Base-by-base conservation (phyloP, 2,113 vertebrate genomes). In the Rhabdornis inornatus region DNA sequence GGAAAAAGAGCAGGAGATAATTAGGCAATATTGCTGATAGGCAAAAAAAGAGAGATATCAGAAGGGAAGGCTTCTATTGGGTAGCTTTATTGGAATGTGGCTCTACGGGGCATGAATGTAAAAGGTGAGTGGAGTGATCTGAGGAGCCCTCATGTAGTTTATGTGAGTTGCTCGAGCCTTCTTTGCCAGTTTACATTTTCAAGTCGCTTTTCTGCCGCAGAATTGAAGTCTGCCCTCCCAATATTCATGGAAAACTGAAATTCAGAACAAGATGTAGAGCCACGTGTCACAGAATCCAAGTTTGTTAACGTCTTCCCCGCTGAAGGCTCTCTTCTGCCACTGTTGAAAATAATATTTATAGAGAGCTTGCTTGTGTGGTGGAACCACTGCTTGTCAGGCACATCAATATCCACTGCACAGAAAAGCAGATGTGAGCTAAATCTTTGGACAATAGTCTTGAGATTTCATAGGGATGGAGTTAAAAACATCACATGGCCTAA, bases 371-470 rank as follows among this genome's bases (percentile, higher is more conserved):
- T 82, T 53, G 59, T 59, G 60, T 83, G 79, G 68, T 53, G 70
- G 77, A 92, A 53, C 75, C 37, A 45, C 42, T 88, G 66, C n/a
- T 70, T 93, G 90, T 88, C 82, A 83, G 85, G 61, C 25, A 79
- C 75, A 61, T 57, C 82, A 88, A 90, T 85, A 96, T 72, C 70
- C 49, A 56, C 53, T 33, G 31, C 25, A 30, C 65, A 85, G 90
- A 79, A 94, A 96, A 95, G 40, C 57, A 91, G 61, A 85, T 80
- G 59, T 60, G 47, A 93, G 35, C 55, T 90, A 85, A 85, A 85
- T 49, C 91, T 93, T 94, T 76, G 95, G 82, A 91, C 81, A 91
- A 76, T 33, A 87, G 45, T 93, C 75, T 61, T 90, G 71, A 90
- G 79, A 83, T 92, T 94, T 86, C 71, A 50, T 30, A 77, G n/a